A percentile compares a stretch with the other conserved stretches of the same genome.
Conservation (phyloP, 2,797 vertebrate species). For the Sebastes minor region DNA sequence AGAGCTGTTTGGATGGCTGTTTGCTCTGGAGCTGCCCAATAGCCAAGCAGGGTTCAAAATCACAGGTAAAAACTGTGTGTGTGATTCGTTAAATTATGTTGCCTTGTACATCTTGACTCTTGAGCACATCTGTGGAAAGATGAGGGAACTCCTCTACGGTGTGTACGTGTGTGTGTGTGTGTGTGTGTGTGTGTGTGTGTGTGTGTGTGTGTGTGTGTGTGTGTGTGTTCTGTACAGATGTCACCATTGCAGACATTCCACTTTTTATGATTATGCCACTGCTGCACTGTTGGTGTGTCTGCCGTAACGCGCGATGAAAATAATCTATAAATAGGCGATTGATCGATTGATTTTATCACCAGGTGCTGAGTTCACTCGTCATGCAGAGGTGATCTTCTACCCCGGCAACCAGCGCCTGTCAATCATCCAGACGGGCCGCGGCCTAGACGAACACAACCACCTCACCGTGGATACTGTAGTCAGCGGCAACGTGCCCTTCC, state of each 20-base stretch:
- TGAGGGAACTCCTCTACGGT: slow-evolving; percentile 37
- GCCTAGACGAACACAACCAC: slow-evolving; percentile 90
- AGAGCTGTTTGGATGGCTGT: slow-evolving; percentile 95
- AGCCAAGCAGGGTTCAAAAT: slow-evolving; percentile 91
- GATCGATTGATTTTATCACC: not conserved
- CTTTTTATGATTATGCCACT: slow-evolving; percentile 4
- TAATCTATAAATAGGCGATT: not conserved
- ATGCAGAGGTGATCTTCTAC: slow-evolving; percentile 87
- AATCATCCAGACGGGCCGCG: slow-evolving; percentile 87
- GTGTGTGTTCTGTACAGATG: slow-evolving; percentile 16
- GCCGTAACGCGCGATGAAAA: not conserved
- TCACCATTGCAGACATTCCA: slow-evolving; percentile 19
- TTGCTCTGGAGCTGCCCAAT: slow-evolving; percentile 91
- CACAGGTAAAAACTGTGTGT: slow-evolving; percentile 84
- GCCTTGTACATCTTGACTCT: not conserved
- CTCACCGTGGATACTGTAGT: slow-evolving; percentile 86
- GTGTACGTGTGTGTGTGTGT: slow-evolving; percentile 34
- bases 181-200: not conserved
- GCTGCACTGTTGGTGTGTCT: not conserved
- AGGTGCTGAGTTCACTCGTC: slow-evolving; percentile 92
- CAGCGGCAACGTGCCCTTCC: slow-evolving; percentile 86
- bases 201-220: not conserved
- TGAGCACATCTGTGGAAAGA: slow-evolving; percentile 16
- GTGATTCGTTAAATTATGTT: not conserved
- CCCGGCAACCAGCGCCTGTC: slow-evolving; percentile 87